phyloP scores from a whole-genome alignment of 35 echinoderm and acorn worm genomes.

The Ophioderma brevispina region DNA sequence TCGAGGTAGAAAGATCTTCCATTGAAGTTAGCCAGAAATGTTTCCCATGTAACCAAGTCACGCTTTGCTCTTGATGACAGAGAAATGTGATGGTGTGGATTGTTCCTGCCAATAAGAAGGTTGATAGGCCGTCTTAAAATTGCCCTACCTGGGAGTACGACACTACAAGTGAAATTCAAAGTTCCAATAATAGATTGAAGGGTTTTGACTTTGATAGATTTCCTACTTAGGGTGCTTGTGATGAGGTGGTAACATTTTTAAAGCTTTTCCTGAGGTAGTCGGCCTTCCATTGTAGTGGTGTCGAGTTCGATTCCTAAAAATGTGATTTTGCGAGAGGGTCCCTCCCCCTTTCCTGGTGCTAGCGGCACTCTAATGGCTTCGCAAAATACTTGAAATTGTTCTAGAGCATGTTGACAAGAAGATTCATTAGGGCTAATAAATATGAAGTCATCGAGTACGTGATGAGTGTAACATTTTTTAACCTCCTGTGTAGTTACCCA shows the following conservation, averaged over 20 bases:
- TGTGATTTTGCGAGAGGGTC: background rate
- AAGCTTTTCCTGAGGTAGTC: constrained; percentile 32
- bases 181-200: no score
- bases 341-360: constrained; percentile 26
- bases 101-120: background rate
- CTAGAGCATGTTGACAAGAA: background rate
- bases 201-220: no score
- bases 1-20: no score
- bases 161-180: no score
- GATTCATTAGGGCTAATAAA: background rate
- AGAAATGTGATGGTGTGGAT: background rate
- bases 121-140: no score
- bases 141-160: no score
- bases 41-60: no score
- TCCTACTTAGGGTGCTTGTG: background rate
- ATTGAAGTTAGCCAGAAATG: no score
- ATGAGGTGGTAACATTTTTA: background rate
- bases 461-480: background rate
- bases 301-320: constrained; percentile 46
- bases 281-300: background rate
- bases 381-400: background rate
- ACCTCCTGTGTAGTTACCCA: background rate
- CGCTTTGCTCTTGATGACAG: background rate
- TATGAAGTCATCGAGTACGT: background rate
- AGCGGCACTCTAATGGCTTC: background rate